Base-by-base conservation (phyloP, 2,888 invertebrate species). In the Caenorhabditis imperialis region DNA sequence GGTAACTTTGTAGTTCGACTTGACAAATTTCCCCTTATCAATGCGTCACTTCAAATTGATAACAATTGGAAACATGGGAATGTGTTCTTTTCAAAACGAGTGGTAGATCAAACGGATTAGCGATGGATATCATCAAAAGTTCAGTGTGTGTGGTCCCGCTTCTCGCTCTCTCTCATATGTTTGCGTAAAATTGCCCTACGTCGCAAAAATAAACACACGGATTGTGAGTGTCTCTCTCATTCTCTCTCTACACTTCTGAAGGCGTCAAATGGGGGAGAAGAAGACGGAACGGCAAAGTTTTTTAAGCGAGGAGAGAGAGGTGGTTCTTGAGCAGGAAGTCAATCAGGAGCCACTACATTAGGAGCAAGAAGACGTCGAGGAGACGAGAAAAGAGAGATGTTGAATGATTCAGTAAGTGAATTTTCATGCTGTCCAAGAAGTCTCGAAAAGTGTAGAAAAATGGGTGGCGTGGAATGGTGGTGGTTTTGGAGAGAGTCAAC, bases 151-250 rank as follows among this genome's bases (percentile, higher is more conserved):
- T 67, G 67, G 55, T 54, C 55, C 57, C 65, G 65, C 65, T 55
- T 57, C 65, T 65, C 65, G 47, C 67, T n/a, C n/a, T n/a, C 67
- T 33, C 67, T 67, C 67, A 67, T 67, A 67, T 67, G 67, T 67
- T 67, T 67, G 67, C 67, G 67, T 67, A 67, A 67, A 67, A 67
- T 67, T 67, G 67, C 57, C 67, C 67, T 67, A 67, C 67, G 67
- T 67, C 67, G 57, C 67, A 67, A 67, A 67, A 67, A 67, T 67
- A 67, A 67, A 67, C 67, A n/a, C n/a, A 67, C 67, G 57, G 67
- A 57, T 67, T 67, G 67, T 67, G 67, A 57, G 57, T 57, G 57
- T 67, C 67, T 63, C 63, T n/a, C n/a, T n/a, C n/a, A n/a, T n/a
- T n/a, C n/a, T n/a, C n/a, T n/a, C n/a, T n/a, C n/a, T n/a, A n/a